Base-by-base conservation (phyloP, 1,140 invertebrate genomes). In the Bombus pyrosoma region DNA sequence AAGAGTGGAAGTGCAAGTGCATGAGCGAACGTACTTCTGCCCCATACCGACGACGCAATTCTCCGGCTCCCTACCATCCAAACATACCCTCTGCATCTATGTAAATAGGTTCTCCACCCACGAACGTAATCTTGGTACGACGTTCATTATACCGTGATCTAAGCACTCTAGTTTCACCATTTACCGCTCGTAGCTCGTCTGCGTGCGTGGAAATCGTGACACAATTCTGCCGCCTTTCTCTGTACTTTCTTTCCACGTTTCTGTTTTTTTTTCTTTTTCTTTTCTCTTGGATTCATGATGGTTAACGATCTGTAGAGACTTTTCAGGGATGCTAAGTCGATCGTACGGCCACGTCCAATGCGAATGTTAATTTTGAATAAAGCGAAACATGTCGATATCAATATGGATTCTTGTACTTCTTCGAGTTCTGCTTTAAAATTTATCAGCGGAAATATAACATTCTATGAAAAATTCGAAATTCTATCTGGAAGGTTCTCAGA, bases 81-180 rank as follows among this genome's bases (percentile, higher is more conserved):
- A 80, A 82, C 83, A 80, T 79, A 76, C 87, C 74, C 87, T 83
- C 68, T 57, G 85, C 81, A 71, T 69, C 87, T 75, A 82, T 41
- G 69, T 86, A 89, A 89, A 89, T 85, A 83, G 86, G 34, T 72
- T 64, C 64, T 59, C 75, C 87, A 83, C 53, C 78, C 62, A 88
- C 68, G 74, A 68, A 79, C 75, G 75, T 89, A 89, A 89, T 89
- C 83, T 74, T 88, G 62, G 68, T 86, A 62, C 87, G 34, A 76
- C 79, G 85, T 89, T 89, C 81, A 71, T 83, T 88, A 66, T 41
- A 83, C 69, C 88, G 57, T 72, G 66, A 71, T 59, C 39, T 79
- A 86, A 80, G 69, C 80, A 89, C 84, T 86, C 59, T 75, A 82
- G 71, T 72, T 72, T 57, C 32, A 22, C 76, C 13, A 80, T 41